Evolutionary conservation across 2,113 vertebrate genomes (phyloP).

Genomic region (Phyllopteryx taeniolatus): DNA sequence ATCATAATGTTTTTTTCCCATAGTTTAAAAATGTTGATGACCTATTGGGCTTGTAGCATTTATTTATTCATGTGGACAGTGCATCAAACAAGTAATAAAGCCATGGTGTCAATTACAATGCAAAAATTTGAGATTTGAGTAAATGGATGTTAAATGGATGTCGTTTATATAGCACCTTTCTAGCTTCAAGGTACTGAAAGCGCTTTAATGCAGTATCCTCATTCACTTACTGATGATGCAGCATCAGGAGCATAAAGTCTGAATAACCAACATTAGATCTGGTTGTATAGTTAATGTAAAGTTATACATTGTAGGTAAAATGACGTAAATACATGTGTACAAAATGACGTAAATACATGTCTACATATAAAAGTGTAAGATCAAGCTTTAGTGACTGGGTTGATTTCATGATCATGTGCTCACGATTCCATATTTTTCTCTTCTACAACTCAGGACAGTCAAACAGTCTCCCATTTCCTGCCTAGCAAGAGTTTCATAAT

Average conservation of each 20-base stretch:
- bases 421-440: slow-evolving; percentile 27
- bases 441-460: slow-evolving; percentile 17
- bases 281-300: neutral
- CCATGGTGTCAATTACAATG: neutral
- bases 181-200: neutral
- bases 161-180: neutral
- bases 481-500: slow-evolving; percentile 61
- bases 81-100: neutral
- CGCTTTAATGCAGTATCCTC: neutral
- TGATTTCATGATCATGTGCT: slow-evolving; percentile 18
- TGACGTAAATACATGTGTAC: neutral
- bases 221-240: neutral
- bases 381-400: neutral
- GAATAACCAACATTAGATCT: neutral
- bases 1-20: too few relatives aligned
- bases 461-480: slow-evolving; percentile 51
- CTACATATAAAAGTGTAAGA: neutral
- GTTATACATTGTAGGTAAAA: neutral
- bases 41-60: too few relatives aligned
- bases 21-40: too few relatives aligned
- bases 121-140: neutral
- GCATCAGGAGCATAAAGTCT: too few relatives aligned
- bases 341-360: neutral
- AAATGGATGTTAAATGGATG: neutral
- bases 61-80: too few relatives aligned